Conservation (phyloP, 37 sponge, comb jelly and placozoan genomes). For the Oscarella lobularis region DNA sequence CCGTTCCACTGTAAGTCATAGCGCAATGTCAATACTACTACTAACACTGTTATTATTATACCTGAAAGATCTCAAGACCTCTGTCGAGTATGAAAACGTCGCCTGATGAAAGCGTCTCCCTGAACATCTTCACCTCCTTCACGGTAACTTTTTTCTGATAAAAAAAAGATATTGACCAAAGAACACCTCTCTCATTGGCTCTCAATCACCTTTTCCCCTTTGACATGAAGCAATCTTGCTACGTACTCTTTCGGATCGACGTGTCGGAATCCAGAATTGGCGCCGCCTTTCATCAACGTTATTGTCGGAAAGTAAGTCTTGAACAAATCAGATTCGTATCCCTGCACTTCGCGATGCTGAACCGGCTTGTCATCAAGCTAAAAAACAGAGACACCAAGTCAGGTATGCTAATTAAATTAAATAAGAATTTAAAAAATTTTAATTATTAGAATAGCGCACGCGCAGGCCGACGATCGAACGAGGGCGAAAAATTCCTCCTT, state of each 20-base stretch:
- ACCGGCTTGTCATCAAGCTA: slow-evolving; percentile 92
- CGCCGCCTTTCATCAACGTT: slow-evolving; percentile 25
- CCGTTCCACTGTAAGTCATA: slow-evolving; percentile 72
- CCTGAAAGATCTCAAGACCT: slow-evolving; percentile 77
- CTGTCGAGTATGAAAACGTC: slow-evolving; percentile 94
- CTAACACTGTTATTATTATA: slow-evolving; percentile 8
- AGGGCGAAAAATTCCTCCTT: no score
- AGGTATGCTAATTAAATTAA: no score
- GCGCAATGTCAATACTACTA: not conserved
- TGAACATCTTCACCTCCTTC: slow-evolving; percentile 47
- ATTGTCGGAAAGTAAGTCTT: slow-evolving; percentile 75
- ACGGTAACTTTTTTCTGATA: no score
- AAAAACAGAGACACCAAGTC: not conserved
- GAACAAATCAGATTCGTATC: slow-evolving; percentile 81
- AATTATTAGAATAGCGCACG: no score
- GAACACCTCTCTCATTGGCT: no score
- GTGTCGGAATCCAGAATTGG: slow-evolving; percentile 89
- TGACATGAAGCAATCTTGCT: slow-evolving; percentile 83
- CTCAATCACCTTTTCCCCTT: slow-evolving; percentile 72
- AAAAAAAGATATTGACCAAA: no score
- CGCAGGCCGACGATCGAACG: no score
- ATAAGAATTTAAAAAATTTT: no score
- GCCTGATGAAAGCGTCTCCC: slow-evolving; percentile 48
- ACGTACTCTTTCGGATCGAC: slow-evolving; percentile 83
- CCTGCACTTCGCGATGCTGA: slow-evolving; percentile 93